Percentiles rank a stretch among this genome's conserved stretches.
phyloP scores from a whole-genome alignment of 2,888 invertebrate species.

The Hemaris fuciformis region DNA sequence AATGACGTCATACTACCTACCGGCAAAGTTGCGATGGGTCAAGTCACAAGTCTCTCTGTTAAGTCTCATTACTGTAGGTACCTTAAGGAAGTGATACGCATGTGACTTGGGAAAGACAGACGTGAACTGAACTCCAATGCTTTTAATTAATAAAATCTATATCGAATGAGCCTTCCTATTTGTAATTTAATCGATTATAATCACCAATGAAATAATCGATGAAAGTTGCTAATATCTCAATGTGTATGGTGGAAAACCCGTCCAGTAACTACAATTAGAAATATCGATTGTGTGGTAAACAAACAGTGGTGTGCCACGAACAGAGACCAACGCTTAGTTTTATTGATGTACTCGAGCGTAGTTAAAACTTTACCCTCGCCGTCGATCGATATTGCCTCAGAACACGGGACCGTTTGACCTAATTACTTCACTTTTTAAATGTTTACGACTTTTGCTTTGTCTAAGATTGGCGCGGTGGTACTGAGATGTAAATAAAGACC shows the following conservation, averaged over 20 bases:
- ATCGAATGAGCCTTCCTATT: no score
- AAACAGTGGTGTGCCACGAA: constrained; percentile 34
- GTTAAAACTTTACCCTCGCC: constrained; percentile 58
- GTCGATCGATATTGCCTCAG: constrained; percentile 56
- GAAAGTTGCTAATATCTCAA: constrained; percentile 12
- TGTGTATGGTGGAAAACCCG: constrained; percentile 1
- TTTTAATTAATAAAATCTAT: no score
- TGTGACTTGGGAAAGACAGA: no score
- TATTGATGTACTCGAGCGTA: constrained; percentile 55
- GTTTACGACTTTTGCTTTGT: constrained; percentile 37
- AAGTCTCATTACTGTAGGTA: no score
- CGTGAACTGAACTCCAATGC: no score
- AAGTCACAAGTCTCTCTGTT: no score
- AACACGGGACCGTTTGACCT: constrained; percentile 67
- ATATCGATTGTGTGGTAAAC: constrained; percentile 56
- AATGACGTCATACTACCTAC: no score
- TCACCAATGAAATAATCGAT: not conserved
- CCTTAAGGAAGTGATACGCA: no score
- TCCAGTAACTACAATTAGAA: constrained; percentile 34
- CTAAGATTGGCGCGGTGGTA: not conserved
- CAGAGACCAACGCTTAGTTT: constrained; percentile 54
- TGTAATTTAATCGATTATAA: not conserved
- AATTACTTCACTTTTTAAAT: constrained; percentile 71
- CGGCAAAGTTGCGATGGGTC: no score
- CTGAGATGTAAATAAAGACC: no score